A percentile compares a stretch with the other conserved stretches of the same genome.
phyloP scores from a whole-genome alignment of 2,113 vertebrate species.

The Bombycilla garrulus region DNA sequence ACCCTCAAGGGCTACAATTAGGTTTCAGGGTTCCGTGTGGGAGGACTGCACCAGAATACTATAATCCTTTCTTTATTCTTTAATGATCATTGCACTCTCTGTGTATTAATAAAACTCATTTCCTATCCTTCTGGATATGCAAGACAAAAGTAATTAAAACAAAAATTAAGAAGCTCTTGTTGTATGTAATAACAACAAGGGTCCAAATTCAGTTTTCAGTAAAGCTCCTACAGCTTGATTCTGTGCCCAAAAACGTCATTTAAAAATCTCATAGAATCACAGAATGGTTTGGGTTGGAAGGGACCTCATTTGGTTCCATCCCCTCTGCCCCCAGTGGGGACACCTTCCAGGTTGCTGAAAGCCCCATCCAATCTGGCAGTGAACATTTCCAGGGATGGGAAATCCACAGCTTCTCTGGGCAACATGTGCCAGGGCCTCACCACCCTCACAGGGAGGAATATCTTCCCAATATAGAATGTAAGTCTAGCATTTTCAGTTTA shows the following conservation, averaged over 20 bases:
- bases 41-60: constrained; percentile 47
- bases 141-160: constrained; percentile 56
- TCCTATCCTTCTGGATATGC: constrained; percentile 37
- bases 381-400: background rate
- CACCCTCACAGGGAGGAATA: background rate
- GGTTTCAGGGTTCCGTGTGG: constrained; percentile 50
- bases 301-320: background rate
- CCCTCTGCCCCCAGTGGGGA: background rate
- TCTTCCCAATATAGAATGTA: background rate
- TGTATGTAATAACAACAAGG: background rate
- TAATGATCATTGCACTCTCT: constrained; percentile 48
- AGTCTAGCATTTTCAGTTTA: background rate
- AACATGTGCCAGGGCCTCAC: background rate
- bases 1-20: constrained; percentile 58
- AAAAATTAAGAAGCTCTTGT: constrained; percentile 36
- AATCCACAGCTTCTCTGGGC: background rate
- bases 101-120: constrained; percentile 55
- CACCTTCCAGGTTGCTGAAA: background rate
- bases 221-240: background rate
- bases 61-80: constrained; percentile 53
- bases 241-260: background rate
- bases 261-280: background rate
- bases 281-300: background rate
- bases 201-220: constrained; percentile 5
- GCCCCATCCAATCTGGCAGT: background rate